A percentile compares a stretch with the other conserved stretches of the same genome.
These are phyloP conservation scores for Teleogryllus oceanicus DNA, from an alignment of 2,888 invertebrate species.

Conservation along the genomic window DNA sequence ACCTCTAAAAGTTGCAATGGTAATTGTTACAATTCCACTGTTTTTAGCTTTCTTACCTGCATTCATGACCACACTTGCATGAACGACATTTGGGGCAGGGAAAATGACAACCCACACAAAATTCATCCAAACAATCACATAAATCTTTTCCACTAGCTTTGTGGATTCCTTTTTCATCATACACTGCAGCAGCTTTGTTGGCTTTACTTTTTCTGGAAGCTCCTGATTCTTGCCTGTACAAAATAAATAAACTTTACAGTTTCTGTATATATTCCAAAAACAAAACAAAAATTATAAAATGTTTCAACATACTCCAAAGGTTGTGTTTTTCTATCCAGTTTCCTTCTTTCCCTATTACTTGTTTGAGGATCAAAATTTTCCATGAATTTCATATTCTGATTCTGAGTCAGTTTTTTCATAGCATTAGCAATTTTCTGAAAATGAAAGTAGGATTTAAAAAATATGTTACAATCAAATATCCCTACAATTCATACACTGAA, in stretches of 20 bases:
- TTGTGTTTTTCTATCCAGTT: constrained; percentile 65
- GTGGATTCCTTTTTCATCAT: constrained; percentile 70
- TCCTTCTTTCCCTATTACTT: constrained; percentile 72
- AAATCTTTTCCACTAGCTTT: constrained; percentile 52
- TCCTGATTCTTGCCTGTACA: constrained; percentile 12
- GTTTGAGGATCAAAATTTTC: constrained; percentile 75
- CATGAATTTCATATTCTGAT: constrained; percentile 44
- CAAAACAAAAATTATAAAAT: not conserved
- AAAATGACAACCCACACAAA: constrained; percentile 82
- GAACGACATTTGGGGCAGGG: constrained; percentile 71
- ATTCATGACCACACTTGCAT: constrained; percentile 74
- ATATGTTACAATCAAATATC: too few relatives aligned
- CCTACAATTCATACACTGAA: too few relatives aligned
- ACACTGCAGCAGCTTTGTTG: constrained; percentile 53
- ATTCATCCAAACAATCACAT: constrained; percentile 77
- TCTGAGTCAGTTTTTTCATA: constrained; percentile 25
- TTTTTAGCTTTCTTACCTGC: constrained; percentile 45
- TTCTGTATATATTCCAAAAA: not conserved
- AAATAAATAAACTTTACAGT: not conserved
- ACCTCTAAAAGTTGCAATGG: too few relatives aligned
- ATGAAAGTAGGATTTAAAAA: not conserved
- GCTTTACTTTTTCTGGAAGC: not conserved
- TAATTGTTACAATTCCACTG: too few relatives aligned
- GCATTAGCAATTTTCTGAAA: constrained; percentile 25
- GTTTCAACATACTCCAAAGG: constrained; percentile 45